Base-by-base conservation (phyloP, 2,797 vertebrate species). In the Tangara arthus region DNA sequence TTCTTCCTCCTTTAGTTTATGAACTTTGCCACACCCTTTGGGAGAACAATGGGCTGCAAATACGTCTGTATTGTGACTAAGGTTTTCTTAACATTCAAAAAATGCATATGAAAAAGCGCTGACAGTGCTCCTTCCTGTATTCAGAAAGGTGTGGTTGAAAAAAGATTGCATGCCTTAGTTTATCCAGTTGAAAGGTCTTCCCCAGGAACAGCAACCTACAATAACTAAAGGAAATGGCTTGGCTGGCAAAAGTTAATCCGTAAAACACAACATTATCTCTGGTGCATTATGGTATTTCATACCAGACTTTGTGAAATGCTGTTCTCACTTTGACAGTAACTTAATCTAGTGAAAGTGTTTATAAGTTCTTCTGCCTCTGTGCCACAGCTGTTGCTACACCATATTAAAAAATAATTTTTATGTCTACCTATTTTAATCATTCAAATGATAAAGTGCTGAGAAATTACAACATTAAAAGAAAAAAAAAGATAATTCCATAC, bases 1-100 rank as follows among this genome's bases (percentile, higher is more conserved):
- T 90, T 53, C 72, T 93, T 95, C 85, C 89, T 88, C 52, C 85
- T 85, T 85, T 82, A 76, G 86, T 81, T 56, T 75, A 91, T 94
- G 93, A 96, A 95, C 91, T 94, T 80, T 91, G 82, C 75, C 86
- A 82, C 95, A 89, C 95, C 96, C 87, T 73, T 75, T 37, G 10
- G n/a, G 57, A 94, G 95, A 95, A 93, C 87, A 78, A 77, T 42
- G 41, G 20, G 41, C 66, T 94, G 64, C 87, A 94, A 96, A 95
- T 96, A 70, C 28, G 10, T 93, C 79, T 91, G 39, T 69, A 42
- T 55, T 86, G 87, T 93, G 95, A 91, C 66, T 72, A 96, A 90
- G 53, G 63, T 93, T 95, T 96, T 77, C 83, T 87, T 88, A 84
- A 79, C 68, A 73, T 94, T 86, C 83, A 41, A 97, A 86, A 82